Base-by-base conservation (phyloP, 2,797 vertebrate species). In the Rhinella marina region DNA sequence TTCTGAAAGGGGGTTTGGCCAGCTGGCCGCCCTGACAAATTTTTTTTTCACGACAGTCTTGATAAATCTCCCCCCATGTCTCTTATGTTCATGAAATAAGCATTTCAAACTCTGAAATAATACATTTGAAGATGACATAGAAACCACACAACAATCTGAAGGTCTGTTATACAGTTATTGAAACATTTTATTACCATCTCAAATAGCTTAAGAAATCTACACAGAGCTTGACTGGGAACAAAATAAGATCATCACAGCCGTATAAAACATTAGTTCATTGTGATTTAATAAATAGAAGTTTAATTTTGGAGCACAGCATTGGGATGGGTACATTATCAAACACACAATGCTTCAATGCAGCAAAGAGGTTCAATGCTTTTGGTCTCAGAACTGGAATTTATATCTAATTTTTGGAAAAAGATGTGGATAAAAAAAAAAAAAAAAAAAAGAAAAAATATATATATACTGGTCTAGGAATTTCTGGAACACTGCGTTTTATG, bases 251-350 rank as follows among this genome's bases (percentile, higher is more conserved):
- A 91, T n/a, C 90, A 81, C 92, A 92, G 82, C 92, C 91, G 90
- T 92, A 92, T 90, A 94, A 93, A 94, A 94, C 59, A 92, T 92
- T 93, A 92, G 93, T 91, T 92, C 92, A 93, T 89, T 91, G 91
- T 92, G 92, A 90, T 92, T 93, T 93, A 94, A 93, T 94, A 93
- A 94, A 94, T 93, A 93, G 90, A 92, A 86, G 88, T 92, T 92
- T 90, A 92, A 88, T 94, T 93, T 92, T 93, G 90, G 92, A 93
- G 93, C 91, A 94, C 91, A 94, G 91, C 92, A 93, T 91, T 86
- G 41, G 88, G 84, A 66, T 89, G 75, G 82, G 77, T 81, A 82
- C 81, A 76, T 62, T 59, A 79, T 76, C 70, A 86, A 81, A 86
- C 56, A 89, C 73, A 70, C 25, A 32, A 88, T 81, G 78, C 68